Base-by-base conservation (phyloP, 2,113 vertebrate genomes). In the Triplophysa rosa region DNA sequence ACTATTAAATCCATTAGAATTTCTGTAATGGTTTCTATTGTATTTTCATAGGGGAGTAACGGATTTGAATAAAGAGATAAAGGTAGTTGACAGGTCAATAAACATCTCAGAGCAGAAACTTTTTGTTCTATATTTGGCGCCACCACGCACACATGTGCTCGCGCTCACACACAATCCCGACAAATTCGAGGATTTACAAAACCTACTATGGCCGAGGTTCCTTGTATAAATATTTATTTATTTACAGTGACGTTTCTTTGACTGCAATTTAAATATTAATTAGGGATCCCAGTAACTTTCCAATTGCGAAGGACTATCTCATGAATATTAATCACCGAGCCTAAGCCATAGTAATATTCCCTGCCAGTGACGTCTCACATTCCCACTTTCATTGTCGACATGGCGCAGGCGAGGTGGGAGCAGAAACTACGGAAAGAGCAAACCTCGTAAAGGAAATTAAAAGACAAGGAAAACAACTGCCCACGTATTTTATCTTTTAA, bases 361-460 rank as follows among this genome's bases (percentile, higher is more conserved):
- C 62, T 63, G 62, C 40, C 68, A 54, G 40, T 91, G 90, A 91
- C 92, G 91, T 89, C 80, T 80, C 26, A 68, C 84, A 79, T 84
- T 89, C 90, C 91, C 81, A 87, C 87, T 73, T 54, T 79, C 79
- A 71, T 79, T 87, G 86, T 75, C 82, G 87, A 90, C 88, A 93
- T 93, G 93, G 93, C 91, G 92, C 92, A 91, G 90, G 49, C 86
- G 90, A 79, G 84, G 86, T 71, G 49, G 52, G 71, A 66, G 21
- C 68, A 47, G 56, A 74, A 81, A 83, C 58, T 33, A 83, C 83
- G 26, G 76, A 17, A 16, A 59, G 62, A 58, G 54, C 59, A 33
- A 73, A 81, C 10, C 45, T 23, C 72, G n/a, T 77, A 75, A 81
- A 78, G 40, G 40, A 9, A 4, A n/a, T 17, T 42, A 21, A 52